Percentiles rank a stretch among this genome's conserved stretches.
phyloP scores from a whole-genome alignment of 1,140 invertebrate species.

The Philaenus spumarius region DNA sequence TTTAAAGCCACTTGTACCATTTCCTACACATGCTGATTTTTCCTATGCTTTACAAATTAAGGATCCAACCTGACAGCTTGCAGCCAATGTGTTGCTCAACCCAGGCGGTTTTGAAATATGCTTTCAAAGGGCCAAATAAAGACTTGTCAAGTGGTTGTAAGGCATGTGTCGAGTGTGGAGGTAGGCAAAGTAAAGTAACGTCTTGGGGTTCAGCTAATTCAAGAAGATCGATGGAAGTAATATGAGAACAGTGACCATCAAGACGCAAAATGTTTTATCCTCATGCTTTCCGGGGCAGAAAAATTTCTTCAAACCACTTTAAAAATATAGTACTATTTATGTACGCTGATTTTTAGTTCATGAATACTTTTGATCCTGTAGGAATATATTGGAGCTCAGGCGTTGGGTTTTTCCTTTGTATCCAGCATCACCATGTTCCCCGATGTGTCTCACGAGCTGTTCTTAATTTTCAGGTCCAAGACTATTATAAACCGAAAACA shows the following conservation, averaged over 20 bases:
- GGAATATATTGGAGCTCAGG: slow-evolving; percentile 36
- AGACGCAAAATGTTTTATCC: slow-evolving; percentile 38
- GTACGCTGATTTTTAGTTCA: slow-evolving; percentile 27
- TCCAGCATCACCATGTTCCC: no score
- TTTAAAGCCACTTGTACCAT: slow-evolving; percentile 25
- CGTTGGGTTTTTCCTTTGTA: slow-evolving; percentile 37
- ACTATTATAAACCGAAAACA: no score
- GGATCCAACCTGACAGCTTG: slow-evolving; percentile 24
- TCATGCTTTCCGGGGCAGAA: slow-evolving; percentile 29
- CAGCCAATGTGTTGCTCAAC: slow-evolving; percentile 20
- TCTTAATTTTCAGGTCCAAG: no score
- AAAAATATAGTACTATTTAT: slow-evolving; percentile 12
- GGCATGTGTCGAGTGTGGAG: slow-evolving; percentile 37
- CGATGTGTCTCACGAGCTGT: no score
- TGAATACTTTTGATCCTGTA: slow-evolving; percentile 36
- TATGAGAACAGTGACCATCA: slow-evolving; percentile 39
- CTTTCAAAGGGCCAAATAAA: slow-evolving; percentile 34
- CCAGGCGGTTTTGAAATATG: no score
- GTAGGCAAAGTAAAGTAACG: slow-evolving; percentile 37
- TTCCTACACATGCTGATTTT: slow-evolving; percentile 21
- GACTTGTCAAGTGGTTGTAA: slow-evolving; percentile 36
- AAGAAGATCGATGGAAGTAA: slow-evolving; percentile 18
- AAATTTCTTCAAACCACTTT: neutral
- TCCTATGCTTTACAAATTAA: slow-evolving; percentile 26
- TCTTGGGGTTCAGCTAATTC: slow-evolving; percentile 36